Conservation (phyloP, 2,113 vertebrate species). For the Podarcis raffonei region DNA sequence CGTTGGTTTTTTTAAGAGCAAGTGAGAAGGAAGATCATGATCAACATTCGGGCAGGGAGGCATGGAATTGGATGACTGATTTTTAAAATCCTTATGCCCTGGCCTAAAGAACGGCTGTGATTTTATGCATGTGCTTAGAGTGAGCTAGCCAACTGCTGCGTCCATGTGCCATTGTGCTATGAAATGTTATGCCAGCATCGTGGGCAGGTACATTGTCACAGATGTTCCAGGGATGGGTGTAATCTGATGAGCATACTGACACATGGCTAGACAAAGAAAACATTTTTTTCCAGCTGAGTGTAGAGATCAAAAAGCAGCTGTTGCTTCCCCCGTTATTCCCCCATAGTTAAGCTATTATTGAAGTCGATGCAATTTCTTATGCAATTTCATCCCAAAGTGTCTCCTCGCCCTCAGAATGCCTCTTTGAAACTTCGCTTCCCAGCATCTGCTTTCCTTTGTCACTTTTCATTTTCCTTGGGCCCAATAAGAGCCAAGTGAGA, state of each 20-base stretch:
- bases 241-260: not conserved
- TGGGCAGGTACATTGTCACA: not conserved
- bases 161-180: not conserved
- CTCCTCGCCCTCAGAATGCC: not conserved
- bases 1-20: not conserved
- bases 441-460: constrained; percentile 32
- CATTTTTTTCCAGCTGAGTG: not conserved
- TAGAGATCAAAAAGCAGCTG: constrained; percentile 25
- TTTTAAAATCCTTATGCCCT: not conserved
- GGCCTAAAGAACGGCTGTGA: not conserved
- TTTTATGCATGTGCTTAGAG: not conserved
- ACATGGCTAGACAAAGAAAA: not conserved
- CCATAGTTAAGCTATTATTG: not conserved
- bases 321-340: constrained; percentile 26
- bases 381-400: constrained; percentile 21
- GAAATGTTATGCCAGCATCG: not conserved
- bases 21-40: not conserved
- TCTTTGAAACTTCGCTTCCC: not conserved
- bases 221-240: not conserved
- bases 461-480: constrained; percentile 43
- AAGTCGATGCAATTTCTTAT: constrained; percentile 25
- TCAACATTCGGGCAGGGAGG: not conserved
- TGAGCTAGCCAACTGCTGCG: not conserved
- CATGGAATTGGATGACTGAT: not conserved
- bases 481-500: constrained; percentile 21